Percentiles rank a stretch among this genome's conserved stretches.
Conservation (phyloP, 2,797 vertebrate genomes). For the Gymnodraco acuticeps region DNA sequence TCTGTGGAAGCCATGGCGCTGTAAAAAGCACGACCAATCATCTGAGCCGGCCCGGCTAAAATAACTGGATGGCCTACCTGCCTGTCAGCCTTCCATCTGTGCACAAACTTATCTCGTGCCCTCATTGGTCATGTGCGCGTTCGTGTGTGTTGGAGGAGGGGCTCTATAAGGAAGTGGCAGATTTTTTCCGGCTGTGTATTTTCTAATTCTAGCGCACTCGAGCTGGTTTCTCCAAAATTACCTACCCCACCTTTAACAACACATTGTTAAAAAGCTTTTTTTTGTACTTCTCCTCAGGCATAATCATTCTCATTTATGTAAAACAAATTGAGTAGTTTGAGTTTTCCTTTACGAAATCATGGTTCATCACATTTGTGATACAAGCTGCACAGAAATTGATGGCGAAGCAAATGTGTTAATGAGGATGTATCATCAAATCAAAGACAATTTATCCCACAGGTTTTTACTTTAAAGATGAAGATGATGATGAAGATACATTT, state of each 20-base stretch:
- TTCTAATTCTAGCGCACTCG: no score
- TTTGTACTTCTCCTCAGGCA: not conserved
- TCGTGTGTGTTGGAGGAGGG: no score
- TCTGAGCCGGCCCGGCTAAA: no score
- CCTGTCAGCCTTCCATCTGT: no score
- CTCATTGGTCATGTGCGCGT: no score
- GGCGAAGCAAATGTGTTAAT: not conserved
- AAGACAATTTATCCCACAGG: not conserved
- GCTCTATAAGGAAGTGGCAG: no score
- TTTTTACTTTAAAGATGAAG: slow-evolving; percentile 20
- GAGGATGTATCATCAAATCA: slow-evolving; percentile 28
- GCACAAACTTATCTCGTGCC: no score
- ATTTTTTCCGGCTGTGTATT: no score
- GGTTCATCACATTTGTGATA: not conserved
- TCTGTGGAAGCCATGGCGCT: no score
- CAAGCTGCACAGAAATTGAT: slow-evolving; percentile 9
- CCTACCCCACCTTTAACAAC: not conserved
- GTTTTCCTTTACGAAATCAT: not conserved
- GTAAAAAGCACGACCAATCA: no score
- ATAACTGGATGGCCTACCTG: no score
- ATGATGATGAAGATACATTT: slow-evolving; percentile 1
- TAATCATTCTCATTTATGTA: slow-evolving; percentile 10
- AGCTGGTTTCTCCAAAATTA: no score
- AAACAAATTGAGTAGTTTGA: slow-evolving; percentile 4
- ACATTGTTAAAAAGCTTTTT: slow-evolving; percentile 23